phyloP scores from a whole-genome alignment of 2,888 invertebrate species.

The Tenthredo distinguenda region DNA sequence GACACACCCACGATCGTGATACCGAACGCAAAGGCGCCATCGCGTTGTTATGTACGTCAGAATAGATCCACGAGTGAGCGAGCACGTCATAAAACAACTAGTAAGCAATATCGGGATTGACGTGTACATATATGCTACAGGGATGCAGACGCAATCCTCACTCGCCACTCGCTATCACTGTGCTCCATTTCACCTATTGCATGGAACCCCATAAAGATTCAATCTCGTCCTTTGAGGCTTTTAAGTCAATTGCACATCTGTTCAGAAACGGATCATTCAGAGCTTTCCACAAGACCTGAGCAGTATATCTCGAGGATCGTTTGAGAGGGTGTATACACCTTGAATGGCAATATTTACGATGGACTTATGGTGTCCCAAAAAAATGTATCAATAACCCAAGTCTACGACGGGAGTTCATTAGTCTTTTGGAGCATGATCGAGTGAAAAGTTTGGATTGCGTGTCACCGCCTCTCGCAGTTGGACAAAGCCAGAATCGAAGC shows the following conservation, averaged over 20 bases:
- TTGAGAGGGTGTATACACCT: neutral
- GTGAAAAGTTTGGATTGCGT: neutral
- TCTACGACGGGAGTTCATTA: neutral
- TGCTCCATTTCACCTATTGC: neutral
- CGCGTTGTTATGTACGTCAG: neutral
- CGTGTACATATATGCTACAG: neutral
- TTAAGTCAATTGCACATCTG: neutral
- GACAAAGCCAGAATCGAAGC: no score
- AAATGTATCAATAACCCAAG: neutral
- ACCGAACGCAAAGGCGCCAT: constrained; percentile 3
- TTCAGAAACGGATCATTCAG: neutral
- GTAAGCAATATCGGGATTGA: neutral
- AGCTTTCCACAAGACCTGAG: neutral
- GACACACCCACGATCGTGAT: constrained; percentile 9
- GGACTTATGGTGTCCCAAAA: neutral
- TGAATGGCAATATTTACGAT: neutral
- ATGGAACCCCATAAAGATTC: neutral
- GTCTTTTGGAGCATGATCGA: neutral
- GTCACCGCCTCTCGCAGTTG: neutral
- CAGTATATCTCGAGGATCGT: neutral
- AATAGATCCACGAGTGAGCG: neutral
- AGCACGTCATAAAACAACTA: neutral
- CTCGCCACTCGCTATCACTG: neutral
- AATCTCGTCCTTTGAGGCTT: neutral
- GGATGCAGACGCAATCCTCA: neutral